Conservation (phyloP, 2,797 vertebrate genomes). For the Ciconia nigra region DNA sequence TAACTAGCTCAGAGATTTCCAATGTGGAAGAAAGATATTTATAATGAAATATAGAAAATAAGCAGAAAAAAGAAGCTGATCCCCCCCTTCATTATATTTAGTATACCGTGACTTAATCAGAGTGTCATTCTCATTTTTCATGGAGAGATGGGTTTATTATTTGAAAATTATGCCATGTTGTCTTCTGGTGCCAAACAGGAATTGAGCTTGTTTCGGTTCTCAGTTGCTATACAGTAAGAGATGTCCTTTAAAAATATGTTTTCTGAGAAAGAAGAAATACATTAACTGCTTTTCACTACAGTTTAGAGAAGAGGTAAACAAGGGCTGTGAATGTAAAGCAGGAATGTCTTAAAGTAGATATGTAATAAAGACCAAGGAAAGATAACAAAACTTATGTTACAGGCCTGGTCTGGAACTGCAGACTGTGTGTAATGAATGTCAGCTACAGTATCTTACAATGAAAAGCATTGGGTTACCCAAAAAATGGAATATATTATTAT, state of each 20-base stretch:
- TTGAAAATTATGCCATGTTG: neutral
- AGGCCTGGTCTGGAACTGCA: neutral
- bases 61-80: neutral
- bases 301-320: neutral
- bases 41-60: neutral
- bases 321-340: neutral
- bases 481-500: neutral
- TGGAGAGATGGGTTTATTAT: neutral
- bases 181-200: neutral
- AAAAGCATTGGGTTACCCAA: neutral
- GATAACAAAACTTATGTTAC: neutral
- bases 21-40: neutral
- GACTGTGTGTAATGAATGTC: neutral
- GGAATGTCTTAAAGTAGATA: neutral
- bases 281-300: neutral
- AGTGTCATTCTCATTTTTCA: neutral
- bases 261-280: neutral
- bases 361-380: neutral
- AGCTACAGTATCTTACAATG: neutral
- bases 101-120: neutral
- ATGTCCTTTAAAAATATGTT: neutral
- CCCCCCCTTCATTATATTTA: neutral
- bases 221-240: neutral
- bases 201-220: neutral
- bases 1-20: neutral